Evolutionary conservation across 1,140 invertebrate genomes (phyloP), one percentile per base, ranked within the genome.

Genomic region (Drosophila repletoides): DNA sequence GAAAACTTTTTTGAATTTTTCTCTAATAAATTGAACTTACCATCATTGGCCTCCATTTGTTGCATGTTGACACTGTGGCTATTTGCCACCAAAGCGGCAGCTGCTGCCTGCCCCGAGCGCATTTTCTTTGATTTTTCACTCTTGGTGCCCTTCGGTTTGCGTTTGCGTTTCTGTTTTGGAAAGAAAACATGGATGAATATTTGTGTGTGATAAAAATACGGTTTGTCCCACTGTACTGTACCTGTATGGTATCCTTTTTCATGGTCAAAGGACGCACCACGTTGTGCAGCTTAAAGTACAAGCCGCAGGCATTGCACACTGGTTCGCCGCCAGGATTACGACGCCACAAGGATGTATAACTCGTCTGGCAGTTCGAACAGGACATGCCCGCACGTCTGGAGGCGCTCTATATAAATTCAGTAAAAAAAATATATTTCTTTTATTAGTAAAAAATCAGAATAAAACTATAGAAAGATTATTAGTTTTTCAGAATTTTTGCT

Each of bases 221-320:
- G 3, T 19, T 14, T 2, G n/a, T 43, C 33, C 34, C 17, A 15
- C 14, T 24, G 17, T 5, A 12, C 3, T 6, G 7, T 1, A 94
- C 93, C 92, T 96, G 95, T 80, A 99, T 99, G 29, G 94, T 94
- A 80, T 99, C 97, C 91, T 99, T 99, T 91, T 98, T 98, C 98
- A 99, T 99, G 5, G 97, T 93, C 33, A 96, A 76, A 0, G 98
- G 98, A 38, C 96, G 91, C 76, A 95, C 94, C 58, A 99, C 94
- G 58, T 93, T 94, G 90, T 99, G 98, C 61, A 98, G 91, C 91
- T 98, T 98, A 91, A 91, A 98, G 91, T 98, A 98, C 2, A 98
- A 93, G 6, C 97, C 97, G 88, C 97, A 98, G 2, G 97, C 97
- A 91, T 98, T 98, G 91, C 97, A 98, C 1, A 98, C 97, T 1